Evolutionary conservation across 2,113 vertebrate species (phyloP), one percentile per base, ranked within the genome.

Genomic region (Motacilla tschutschensis): DNA sequence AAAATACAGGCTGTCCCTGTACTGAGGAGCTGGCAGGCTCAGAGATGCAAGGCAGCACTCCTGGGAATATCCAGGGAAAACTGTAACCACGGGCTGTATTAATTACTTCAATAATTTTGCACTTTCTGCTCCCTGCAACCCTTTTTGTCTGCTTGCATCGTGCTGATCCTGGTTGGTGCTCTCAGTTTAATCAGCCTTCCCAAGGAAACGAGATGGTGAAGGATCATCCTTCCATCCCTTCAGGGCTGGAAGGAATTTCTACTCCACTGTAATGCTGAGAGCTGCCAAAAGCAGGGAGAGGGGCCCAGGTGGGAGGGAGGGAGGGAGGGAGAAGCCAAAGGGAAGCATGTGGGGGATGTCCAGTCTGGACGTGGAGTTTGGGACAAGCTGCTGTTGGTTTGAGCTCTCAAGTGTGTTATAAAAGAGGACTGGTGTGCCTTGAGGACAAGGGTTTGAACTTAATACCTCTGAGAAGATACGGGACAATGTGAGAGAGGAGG

Each of bases 51-150:
- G 88, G 14, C 29, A 28, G 82, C 8, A 10, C 84, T 67, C 79
- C 2, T 48, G 79, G 82, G 90, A 85, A 70, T 67, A 88, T 51
- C 67, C 75, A 67, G 78, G 80, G 86, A 73, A 73, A 92, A 44
- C 66, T 79, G 63, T 55, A 92, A 92, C 60, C 10, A 6, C 17
- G 54, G 43, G 6, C 69, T 87, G 0, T 67, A 57, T 93, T 94
- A 88, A 91, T 92, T 76, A 82, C 63, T 85, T 76, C 19, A 63
- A 12, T 88, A 35, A 73, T 77, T 78, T 43, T 79, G 78, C 59
- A 51, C 55, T 40, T 21, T 72, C 46, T 82, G 35, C n/a, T 53
- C 48, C 24, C 53, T 62, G 19, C 57, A 79, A 89, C 81, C 47
- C 75, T 55, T 66, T 75, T 62, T 87, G 54, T 66, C 78, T 73